Base-by-base conservation (phyloP, 2,113 vertebrate genomes). In the Neogobius melanostomus region DNA sequence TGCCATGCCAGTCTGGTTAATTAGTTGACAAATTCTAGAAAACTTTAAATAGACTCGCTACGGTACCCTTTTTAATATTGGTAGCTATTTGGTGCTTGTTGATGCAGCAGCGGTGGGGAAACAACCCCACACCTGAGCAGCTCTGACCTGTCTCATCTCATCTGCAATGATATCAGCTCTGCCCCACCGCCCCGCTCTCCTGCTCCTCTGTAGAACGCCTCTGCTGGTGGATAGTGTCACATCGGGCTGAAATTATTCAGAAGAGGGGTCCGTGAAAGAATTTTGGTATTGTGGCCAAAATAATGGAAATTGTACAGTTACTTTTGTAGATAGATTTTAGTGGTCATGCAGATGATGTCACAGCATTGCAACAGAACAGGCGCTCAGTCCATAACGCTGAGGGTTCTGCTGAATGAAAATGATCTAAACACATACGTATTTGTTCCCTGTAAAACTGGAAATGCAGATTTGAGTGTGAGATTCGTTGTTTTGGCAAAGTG, bases 141-240 rank as follows among this genome's bases (percentile, higher is more conserved):
- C 4, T 11, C 44, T 56, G 62, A 54, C 56, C 49, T 12, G 16
- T 71, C 42, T 75, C 5, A 48, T 9, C 61, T 62, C 44, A 28
- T 65, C 62, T 66, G 52, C 67, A 64, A 64, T 52, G n/a, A 43
- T 56, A 51, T 46, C 17, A 53, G 47, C 64, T 51, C 48, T 16
- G 16, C 42, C 52, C 28, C 49, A 7, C 66, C 6, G 14, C 42
- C 66, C 36, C 48, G 11, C 59, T 6, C 43, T 62, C 66, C 66
- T 50, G 46, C 17, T 46, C 11, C 7, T 42, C 50, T 42, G 10
- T 66, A 57, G 46, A 45, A 45, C 21, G 50, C 15, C 56, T 45
- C 66, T 69, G 48, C 46, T 64, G 68, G 64, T 43, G 61, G 43
- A 67, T 57, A 52, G 51, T 63, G 64, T 79, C 76, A 75, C 9